A percentile compares a stretch with the other conserved stretches of the same genome.
Conservation (phyloP, 92 coral and sea anemone species). For the Porites lobata region DNA sequence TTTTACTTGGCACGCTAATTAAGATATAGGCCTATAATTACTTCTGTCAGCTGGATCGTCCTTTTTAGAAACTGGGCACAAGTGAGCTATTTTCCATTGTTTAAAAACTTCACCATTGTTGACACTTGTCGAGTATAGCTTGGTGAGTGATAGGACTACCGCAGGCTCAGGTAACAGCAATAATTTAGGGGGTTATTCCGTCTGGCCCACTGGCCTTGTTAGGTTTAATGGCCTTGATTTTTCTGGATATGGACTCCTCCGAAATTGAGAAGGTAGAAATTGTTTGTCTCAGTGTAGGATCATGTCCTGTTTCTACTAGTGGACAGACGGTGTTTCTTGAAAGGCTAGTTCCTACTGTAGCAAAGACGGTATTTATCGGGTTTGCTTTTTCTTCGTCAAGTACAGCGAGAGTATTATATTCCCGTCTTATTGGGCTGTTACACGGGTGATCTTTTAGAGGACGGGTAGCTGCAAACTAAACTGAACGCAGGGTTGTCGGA, state of each 20-base stretch:
- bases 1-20: background rate
- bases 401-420: constrained; percentile 20
- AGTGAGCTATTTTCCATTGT: constrained; percentile 27
- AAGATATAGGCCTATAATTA: background rate
- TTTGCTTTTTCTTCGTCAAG: constrained; percentile 36
- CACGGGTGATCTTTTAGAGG: too few relatives aligned
- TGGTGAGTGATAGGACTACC: background rate
- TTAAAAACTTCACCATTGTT: background rate
- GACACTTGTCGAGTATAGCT: background rate
- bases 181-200: constrained; percentile 1
- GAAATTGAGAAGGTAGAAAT: background rate
- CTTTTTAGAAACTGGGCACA: constrained; percentile 17
- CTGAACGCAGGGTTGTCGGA: too few relatives aligned
- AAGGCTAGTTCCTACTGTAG: background rate
- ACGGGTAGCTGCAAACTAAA: too few relatives aligned
- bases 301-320: background rate
- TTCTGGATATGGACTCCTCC: background rate
- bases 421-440: constrained; percentile 1
- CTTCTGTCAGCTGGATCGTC: constrained; percentile 9
- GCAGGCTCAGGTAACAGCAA: background rate
- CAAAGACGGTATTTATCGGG: constrained; percentile 14
- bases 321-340: constrained; percentile 6
- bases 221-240: constrained; percentile 1
- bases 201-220: background rate
- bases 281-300: background rate